Base-by-base conservation (phyloP, 1,140 invertebrate species). In the Drosophila pallidifrons region DNA sequence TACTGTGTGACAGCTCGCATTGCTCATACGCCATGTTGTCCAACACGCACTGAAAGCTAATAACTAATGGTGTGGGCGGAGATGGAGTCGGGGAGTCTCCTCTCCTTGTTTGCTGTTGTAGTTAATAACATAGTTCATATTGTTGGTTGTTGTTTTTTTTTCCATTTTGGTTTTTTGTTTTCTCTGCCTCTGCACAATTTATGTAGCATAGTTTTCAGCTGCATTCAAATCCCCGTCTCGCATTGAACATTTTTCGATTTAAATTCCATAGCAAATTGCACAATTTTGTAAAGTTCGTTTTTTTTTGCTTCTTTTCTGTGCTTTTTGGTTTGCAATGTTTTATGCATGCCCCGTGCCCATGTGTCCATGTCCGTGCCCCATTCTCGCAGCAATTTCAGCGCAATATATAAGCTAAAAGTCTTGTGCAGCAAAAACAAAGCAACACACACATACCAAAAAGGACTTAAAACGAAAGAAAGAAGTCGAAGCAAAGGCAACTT, bases 1-100 rank as follows among this genome's bases (percentile, higher is more conserved):
- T 38, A 15, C 16, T 43, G 55, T 15, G 52, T 64, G 61, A 82
- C 71, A 82, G 41, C 38, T 55, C 51, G 58, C 75, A 57, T 75
- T 75, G 71, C 76, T 75, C 55, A 70, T 75, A 75, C 76, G 73
- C 73, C 55, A 47, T 57, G 57, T 59, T 77, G 63, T 30, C 49
- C 70, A 55, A 43, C 70, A 73, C 70, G 60, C 67, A 75, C 28
- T 69, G 57, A 51, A 58, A 49, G 69, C 69, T 72, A 65, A 73
- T 60, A 46, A 28, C 28, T 35, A 54, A 54, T 15, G 54, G 69
- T 65, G 61, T 52, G 69, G 43, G 41, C 68, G 47, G 16, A n/a
- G 15, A 25, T 25, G 8, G 10, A 1, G 15, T 1, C 25, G 57
- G 15, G 13, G 46, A 8, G 15, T 25, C 35, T 38, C 35, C 2